phyloP scores from a whole-genome alignment of 2,113 vertebrate species.

The Pseudolaguvia tuberculata region DNA sequence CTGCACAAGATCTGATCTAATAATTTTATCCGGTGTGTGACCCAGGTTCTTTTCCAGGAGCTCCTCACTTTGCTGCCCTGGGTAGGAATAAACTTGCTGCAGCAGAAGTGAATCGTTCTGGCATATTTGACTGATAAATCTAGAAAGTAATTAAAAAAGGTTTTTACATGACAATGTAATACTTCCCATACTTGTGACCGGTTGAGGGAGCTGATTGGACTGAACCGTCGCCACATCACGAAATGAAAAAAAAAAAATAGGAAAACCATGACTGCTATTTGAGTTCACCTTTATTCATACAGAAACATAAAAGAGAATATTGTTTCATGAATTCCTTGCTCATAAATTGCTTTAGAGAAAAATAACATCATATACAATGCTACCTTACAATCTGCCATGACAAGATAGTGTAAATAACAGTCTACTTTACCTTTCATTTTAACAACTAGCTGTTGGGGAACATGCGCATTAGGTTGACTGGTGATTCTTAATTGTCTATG shows the following conservation, averaged over 20 bases:
- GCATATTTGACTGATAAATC: neutral
- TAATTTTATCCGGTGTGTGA: constrained; percentile 9
- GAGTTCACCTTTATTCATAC: too few relatives aligned
- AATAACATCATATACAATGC: too few relatives aligned
- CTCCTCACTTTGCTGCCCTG: neutral
- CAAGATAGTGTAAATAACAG: too few relatives aligned
- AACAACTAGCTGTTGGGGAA: neutral
- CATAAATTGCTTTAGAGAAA: too few relatives aligned
- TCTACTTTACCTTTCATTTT: neutral
- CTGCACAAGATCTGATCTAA: constrained; percentile 19
- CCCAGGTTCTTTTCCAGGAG: neutral
- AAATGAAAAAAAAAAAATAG: too few relatives aligned
- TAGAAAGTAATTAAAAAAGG: neutral
- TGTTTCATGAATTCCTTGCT: too few relatives aligned
- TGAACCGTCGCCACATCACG: neutral
- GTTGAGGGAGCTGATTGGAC: neutral
- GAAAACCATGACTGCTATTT: too few relatives aligned
- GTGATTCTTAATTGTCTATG: too few relatives aligned
- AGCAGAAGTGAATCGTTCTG: neutral
- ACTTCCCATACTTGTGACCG: neutral
- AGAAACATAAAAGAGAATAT: too few relatives aligned
- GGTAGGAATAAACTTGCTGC: too few relatives aligned
- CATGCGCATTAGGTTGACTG: too few relatives aligned
- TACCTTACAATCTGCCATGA: too few relatives aligned
- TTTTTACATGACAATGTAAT: neutral